These are phyloP conservation scores for Palythoa heliodiscus DNA, from an alignment of 92 coral and sea anemone species.

Conservation along the genomic window DNA sequence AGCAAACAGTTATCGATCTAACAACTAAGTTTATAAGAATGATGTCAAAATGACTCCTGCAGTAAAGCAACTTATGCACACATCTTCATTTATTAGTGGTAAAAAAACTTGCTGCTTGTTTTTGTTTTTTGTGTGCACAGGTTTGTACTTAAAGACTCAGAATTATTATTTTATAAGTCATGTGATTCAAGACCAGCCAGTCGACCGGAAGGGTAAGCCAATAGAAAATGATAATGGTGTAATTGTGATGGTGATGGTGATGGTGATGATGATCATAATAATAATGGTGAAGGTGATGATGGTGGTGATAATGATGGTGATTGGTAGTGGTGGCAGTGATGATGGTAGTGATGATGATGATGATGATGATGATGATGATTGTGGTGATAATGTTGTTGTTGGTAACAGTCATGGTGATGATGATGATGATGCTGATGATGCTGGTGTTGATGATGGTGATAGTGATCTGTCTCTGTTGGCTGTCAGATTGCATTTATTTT, in stretches of 20 bases:
- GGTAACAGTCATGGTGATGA: neutral
- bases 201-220: conserved; percentile 30
- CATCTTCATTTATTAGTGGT: neutral
- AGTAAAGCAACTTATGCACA: too few relatives aligned
- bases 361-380: neutral
- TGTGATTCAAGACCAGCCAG: conserved; percentile 35
- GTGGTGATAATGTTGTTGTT: neutral
- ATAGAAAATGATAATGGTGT: neutral
- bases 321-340: neutral
- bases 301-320: neutral
- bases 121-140: neutral
- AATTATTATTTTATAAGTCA: conserved; percentile 28
- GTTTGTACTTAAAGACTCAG: conserved; percentile 44
- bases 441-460: neutral
- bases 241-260: neutral
- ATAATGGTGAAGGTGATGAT: neutral
- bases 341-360: neutral
- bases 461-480: neutral
- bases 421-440: neutral
- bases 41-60: too few relatives aligned
- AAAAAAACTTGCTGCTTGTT: neutral
- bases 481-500: too few relatives aligned
- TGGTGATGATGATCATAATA: neutral
- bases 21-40: too few relatives aligned
- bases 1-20: too few relatives aligned